These are phyloP conservation scores for Stigmatopora argus DNA, from an alignment of 2,113 vertebrate species.

Conservation along the genomic window DNA sequence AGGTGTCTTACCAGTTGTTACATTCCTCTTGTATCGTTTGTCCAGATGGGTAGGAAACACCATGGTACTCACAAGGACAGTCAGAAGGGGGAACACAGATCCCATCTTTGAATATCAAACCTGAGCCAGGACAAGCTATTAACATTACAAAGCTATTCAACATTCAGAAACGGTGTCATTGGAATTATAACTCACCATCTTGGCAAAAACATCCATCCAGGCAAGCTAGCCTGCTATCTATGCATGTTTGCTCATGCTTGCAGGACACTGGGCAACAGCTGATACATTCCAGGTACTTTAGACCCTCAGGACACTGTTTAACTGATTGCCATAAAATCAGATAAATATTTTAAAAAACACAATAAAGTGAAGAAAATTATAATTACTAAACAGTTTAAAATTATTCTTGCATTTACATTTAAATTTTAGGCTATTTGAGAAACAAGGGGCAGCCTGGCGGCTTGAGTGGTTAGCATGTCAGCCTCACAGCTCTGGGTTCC, in stretches of 20 bases:
- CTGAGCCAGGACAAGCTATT: constrained; percentile 51
- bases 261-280: constrained; percentile 86
- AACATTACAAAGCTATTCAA: not conserved
- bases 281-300: constrained; percentile 85
- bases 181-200: constrained; percentile 63
- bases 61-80: constrained; percentile 89
- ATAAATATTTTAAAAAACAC: not conserved
- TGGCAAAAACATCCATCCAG: constrained; percentile 94
- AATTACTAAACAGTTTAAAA: not conserved
- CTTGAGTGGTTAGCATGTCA: too few relatives aligned
- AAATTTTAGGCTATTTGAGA: not conserved
- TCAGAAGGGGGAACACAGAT: constrained; percentile 79
- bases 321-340: constrained; percentile 49
- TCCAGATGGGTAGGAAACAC: constrained; percentile 74
- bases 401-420: not conserved
- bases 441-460: too few relatives aligned
- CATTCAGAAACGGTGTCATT: too few relatives aligned
- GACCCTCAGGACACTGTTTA: constrained; percentile 70
- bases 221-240: constrained; percentile 88
- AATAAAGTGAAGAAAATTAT: too few relatives aligned
- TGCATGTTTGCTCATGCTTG: constrained; percentile 73
- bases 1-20: constrained; percentile 79
- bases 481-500: too few relatives aligned
- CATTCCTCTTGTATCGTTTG: constrained; percentile 86
- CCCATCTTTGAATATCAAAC: constrained; percentile 82